phyloP scores from a whole-genome alignment of 1,140 invertebrate species.

The Drosophila varians region DNA sequence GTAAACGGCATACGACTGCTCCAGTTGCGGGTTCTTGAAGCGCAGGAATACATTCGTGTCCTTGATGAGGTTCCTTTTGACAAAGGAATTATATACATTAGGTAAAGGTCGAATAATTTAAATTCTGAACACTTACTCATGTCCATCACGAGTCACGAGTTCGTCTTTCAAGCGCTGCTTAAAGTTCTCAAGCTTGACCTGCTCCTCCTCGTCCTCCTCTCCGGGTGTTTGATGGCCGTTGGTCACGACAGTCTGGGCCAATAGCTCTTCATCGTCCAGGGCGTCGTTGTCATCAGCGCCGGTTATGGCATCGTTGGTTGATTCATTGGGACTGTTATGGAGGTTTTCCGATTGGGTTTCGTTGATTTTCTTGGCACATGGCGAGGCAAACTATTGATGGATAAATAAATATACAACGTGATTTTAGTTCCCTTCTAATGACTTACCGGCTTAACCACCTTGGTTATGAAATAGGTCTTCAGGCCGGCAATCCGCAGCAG shows the following conservation, averaged over 20 bases:
- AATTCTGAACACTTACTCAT: conserved; percentile 85
- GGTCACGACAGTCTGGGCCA: conserved; percentile 49
- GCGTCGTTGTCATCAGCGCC: conserved; percentile 54
- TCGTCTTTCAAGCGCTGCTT: conserved; percentile 91
- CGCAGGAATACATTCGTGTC: conserved; percentile 87
- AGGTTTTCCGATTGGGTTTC: conserved; percentile 49
- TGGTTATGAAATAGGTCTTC: conserved; percentile 95
- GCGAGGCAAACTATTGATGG: conserved; percentile 75
- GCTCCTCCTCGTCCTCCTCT: conserved; percentile 79
- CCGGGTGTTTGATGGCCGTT: conserved; percentile 41
- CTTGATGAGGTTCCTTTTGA: conserved; percentile 86
- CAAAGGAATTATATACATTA: too few relatives aligned
- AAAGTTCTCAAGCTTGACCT: conserved; percentile 88
- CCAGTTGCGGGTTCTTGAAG: conserved; percentile 87
- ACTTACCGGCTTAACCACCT: conserved; percentile 91
- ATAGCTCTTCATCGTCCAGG: conserved; percentile 70
- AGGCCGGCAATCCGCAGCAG: conserved; percentile 93
- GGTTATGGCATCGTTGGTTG: conserved; percentile 35
- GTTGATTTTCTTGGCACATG: conserved; percentile 72
- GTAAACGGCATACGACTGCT: conserved; percentile 87
- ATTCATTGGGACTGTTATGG: conserved; percentile 50
- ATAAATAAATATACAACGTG: neutral
- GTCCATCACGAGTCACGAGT: conserved; percentile 91
- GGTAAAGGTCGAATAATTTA: too few relatives aligned
- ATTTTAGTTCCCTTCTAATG: neutral